Conservation (phyloP, 2,113 vertebrate genomes). For the Aldabrachelys gigantea region DNA sequence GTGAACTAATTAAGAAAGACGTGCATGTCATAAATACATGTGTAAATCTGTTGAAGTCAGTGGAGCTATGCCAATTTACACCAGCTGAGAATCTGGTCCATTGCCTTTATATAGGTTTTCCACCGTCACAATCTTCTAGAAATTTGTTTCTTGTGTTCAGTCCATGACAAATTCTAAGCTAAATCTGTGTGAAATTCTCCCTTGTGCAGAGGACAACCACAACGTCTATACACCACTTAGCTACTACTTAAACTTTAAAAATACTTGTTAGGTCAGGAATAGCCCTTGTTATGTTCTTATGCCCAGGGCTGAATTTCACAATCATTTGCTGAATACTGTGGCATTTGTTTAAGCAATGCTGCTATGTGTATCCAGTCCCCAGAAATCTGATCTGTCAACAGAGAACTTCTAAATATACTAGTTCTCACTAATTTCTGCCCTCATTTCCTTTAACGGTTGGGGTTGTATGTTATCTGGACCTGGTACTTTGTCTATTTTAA, state of each 20-base stretch:
- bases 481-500: not conserved
- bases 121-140: not conserved
- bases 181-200: not conserved
- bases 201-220: not conserved
- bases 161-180: not conserved
- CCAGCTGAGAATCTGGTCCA: not conserved
- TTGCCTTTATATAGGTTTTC: not conserved
- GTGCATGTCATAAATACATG: not conserved
- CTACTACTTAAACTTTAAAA: not conserved
- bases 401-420: not conserved
- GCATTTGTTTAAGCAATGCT: not conserved
- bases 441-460: not conserved
- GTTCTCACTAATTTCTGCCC: not conserved
- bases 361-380: not conserved
- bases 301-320: not conserved
- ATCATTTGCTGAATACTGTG: not conserved
- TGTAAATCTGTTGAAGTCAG: fast-evolving
- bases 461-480: not conserved
- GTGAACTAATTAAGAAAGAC: not conserved
- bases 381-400: not conserved
- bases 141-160: not conserved
- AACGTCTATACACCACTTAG: not conserved
- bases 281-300: not conserved
- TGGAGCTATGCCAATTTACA: not conserved
- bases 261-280: not conserved